A percentile compares a stretch with the other conserved stretches of the same genome.
These are phyloP conservation scores for Tachyglossus aculeatus DNA, from an alignment of 2,797 vertebrate genomes.

Conservation along the genomic window DNA sequence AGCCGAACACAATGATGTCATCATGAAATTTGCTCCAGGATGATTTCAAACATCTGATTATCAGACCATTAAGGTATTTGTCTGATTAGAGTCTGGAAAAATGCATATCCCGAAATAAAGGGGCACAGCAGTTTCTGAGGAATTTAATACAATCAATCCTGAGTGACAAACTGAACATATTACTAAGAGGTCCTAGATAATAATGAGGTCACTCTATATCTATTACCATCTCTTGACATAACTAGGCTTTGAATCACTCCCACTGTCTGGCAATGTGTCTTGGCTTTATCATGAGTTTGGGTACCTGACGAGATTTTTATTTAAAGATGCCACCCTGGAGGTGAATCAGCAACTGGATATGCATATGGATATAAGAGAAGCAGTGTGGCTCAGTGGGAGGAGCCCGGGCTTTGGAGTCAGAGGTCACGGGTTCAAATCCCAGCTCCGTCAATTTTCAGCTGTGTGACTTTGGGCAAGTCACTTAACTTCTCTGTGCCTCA, in stretches of 20 bases:
- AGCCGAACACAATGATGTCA: neutral
- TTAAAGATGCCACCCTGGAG: too few species aligned
- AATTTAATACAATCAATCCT: neutral
- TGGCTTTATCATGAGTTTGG: neutral
- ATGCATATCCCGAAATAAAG: neutral
- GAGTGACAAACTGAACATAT: neutral
- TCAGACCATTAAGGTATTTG: neutral
- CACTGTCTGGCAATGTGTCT: neutral
- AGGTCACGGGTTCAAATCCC: too few species aligned
- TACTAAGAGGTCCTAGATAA: neutral
- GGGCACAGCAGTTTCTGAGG: neutral
- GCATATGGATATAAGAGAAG: too few species aligned
- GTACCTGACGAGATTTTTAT: too few species aligned
- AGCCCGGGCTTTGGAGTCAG: too few species aligned
- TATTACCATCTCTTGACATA: neutral
- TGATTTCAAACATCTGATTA: neutral
- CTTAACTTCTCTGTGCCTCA: too few species aligned
- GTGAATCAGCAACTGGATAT: too few species aligned
- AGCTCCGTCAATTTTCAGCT: too few species aligned
- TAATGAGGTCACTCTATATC: too few species aligned
- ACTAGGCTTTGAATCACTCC: neutral
- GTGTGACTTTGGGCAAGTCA: too few species aligned
- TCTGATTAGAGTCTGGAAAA: neutral
- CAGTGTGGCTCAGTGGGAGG: too few species aligned
- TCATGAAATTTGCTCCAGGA: neutral